Evolutionary conservation across 23 tunicate species (phyloP).

Genomic region (Botrylloides violaceus): DNA sequence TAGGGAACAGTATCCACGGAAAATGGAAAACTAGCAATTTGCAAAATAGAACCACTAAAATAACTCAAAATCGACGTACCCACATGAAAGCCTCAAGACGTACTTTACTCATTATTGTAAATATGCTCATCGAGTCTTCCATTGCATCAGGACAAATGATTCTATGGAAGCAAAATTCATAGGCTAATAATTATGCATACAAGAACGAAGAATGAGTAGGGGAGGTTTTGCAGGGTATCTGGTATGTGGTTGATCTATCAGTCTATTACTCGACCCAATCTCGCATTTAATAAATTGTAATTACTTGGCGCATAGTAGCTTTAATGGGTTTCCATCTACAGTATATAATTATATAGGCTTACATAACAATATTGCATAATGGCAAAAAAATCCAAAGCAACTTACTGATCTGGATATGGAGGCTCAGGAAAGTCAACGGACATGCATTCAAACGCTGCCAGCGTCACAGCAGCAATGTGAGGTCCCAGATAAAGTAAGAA

Average conservation of each 20-base stretch:
- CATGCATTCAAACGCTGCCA: slow-evolving; percentile 95
- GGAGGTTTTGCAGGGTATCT: neutral
- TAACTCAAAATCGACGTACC: slow-evolving; percentile 41
- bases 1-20: neutral
- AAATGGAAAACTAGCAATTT: neutral
- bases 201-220: neutral
- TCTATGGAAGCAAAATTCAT: slow-evolving; percentile 16
- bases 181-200: neutral
- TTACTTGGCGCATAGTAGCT: no score
- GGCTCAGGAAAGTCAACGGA: slow-evolving; percentile 87
- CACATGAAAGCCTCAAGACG: slow-evolving; percentile 86
- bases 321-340: no score
- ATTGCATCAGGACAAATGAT: slow-evolving; percentile 57
- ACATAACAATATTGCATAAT: no score
- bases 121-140: slow-evolving; percentile 54
- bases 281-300: no score
- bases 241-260: no score
- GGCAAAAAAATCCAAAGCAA: neutral
- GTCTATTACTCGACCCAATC: no score
- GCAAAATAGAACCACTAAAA: neutral
- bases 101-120: slow-evolving; percentile 85
- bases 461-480: slow-evolving; percentile 86
- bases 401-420: slow-evolving; percentile 91
- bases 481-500: slow-evolving; percentile 95
- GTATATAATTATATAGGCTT: no score